phyloP scores from a whole-genome alignment of 2,888 invertebrate genomes.

The Ormyrus pomaceus region DNA sequence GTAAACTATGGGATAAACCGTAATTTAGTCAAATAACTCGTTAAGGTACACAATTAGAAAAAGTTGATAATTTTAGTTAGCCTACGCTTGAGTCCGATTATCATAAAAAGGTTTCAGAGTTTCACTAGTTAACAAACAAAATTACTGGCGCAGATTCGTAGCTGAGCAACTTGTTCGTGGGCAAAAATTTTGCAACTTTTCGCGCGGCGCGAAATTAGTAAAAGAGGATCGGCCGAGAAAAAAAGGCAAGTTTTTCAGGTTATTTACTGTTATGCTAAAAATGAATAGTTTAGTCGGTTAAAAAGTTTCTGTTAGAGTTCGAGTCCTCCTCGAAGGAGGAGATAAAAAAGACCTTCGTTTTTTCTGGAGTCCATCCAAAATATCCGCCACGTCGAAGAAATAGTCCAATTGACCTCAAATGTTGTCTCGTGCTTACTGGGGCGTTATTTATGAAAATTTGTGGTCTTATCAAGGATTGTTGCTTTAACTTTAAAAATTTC shows the following conservation, averaged over 20 bases:
- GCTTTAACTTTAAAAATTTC: too few species aligned
- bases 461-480: too few species aligned
- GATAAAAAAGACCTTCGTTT: slow-evolving; percentile 29
- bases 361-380: slow-evolving; percentile 50
- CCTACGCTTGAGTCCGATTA: slow-evolving; percentile 6
- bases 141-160: slow-evolving; percentile 7
- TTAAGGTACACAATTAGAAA: not conserved
- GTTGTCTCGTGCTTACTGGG: not conserved
- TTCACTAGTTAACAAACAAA: slow-evolving; percentile 23
- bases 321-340: slow-evolving; percentile 6
- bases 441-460: slow-evolving; percentile 32
- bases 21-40: too few species aligned
- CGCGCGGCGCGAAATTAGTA: slow-evolving; percentile 22
- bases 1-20: too few species aligned
- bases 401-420: slow-evolving; percentile 45
- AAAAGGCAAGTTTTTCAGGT: slow-evolving; percentile 12
- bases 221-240: not conserved
- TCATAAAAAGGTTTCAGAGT: slow-evolving; percentile 3
- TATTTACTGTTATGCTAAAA: slow-evolving; percentile 41
- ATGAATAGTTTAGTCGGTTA: slow-evolving; percentile 35
- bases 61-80: slow-evolving; percentile 2
- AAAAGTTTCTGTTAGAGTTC: slow-evolving; percentile 36
- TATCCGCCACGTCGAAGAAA: slow-evolving; percentile 34
- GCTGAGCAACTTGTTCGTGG: slow-evolving; percentile 4
- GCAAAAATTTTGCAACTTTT: slow-evolving; percentile 38